Evolutionary conservation across 2,113 vertebrate genomes (phyloP).

Genomic region (Apodemus speciosus): DNA sequence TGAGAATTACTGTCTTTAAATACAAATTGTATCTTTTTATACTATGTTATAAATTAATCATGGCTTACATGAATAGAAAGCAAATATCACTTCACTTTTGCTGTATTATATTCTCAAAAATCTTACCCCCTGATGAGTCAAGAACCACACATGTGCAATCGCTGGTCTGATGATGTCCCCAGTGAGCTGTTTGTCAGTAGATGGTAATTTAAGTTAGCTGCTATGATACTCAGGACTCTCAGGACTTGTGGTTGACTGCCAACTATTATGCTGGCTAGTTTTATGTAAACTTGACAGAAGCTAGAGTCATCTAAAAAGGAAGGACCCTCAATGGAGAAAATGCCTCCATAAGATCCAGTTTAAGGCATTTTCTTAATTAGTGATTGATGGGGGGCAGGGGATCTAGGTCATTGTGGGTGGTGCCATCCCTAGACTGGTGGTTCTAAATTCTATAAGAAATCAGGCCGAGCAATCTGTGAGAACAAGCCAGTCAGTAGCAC

Average conservation of each 20-base stretch:
- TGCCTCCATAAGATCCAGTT: not conserved
- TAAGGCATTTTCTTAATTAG: not conserved
- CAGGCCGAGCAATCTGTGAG: not conserved
- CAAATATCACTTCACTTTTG: constrained; percentile 3
- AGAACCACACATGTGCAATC: not conserved
- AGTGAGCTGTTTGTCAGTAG: not conserved
- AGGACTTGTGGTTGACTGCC: not conserved
- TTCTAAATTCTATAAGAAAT: not conserved
- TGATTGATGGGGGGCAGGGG: not conserved
- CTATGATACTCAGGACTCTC: not conserved
- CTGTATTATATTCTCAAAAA: constrained; percentile 9
- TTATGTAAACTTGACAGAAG: not conserved
- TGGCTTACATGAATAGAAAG: constrained; percentile 1
- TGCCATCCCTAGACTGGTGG: not conserved
- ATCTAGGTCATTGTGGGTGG: not conserved
- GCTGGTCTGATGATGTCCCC: not conserved
- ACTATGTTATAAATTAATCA: not conserved
- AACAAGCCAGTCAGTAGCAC: not conserved
- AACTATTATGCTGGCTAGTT: not conserved
- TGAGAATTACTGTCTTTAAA: constrained; percentile 8
- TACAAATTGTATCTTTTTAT: constrained; percentile 28
- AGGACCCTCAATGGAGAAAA: not conserved
- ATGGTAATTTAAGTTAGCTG: constrained; percentile 41
- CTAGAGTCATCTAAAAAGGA: not conserved
- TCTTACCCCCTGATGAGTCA: constrained; percentile 4